Evolutionary conservation across 2,113 vertebrate genomes (phyloP).

Genomic region (Lepus americanus): DNA sequence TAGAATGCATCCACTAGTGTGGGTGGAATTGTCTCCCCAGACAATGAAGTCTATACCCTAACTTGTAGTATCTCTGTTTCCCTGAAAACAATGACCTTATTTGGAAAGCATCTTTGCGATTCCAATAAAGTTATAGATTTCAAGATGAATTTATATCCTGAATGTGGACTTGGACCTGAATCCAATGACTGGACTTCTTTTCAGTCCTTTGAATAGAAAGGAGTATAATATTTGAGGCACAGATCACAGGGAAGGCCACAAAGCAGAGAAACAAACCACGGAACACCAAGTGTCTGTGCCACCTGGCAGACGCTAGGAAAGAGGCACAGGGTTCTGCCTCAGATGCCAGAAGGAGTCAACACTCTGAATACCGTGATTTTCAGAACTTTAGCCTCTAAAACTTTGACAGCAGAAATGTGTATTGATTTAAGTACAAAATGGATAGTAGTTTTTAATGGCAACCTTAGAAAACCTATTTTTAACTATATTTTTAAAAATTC

Average conservation of each 20-base stretch:
- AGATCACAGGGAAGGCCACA: neutral
- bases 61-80: neutral
- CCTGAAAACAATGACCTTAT: neutral
- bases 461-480: neutral
- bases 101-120: neutral
- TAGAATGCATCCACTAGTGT: neutral
- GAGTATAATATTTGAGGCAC: neutral
- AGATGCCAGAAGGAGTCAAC: neutral
- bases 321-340: neutral
- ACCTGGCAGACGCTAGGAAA: rapidly evolving
- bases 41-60: neutral
- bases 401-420: neutral
- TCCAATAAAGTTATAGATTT: neutral
- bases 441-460: neutral
- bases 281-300: too few relatives aligned
- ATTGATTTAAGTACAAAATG: neutral
- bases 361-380: neutral
- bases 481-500: neutral
- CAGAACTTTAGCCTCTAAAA: neutral
- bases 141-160: neutral
- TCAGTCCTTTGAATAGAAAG: neutral
- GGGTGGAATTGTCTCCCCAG: neutral
- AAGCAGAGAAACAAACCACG: neutral
- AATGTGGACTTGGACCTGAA: neutral
- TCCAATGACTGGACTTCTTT: neutral